Evolutionary conservation across 2,113 vertebrate species (phyloP).

Genomic region (Ia io): DNA sequence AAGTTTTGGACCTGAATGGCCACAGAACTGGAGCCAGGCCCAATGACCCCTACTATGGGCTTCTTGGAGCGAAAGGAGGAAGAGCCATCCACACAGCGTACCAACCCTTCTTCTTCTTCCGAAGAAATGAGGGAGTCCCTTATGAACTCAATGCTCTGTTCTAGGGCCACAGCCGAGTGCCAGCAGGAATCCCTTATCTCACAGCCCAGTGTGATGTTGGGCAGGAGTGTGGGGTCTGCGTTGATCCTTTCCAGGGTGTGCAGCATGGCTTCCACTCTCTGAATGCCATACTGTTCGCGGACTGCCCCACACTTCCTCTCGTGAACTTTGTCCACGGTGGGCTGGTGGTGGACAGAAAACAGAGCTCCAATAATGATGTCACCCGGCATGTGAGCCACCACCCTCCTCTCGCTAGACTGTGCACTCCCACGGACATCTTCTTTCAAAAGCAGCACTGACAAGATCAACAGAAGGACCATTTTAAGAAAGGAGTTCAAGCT

Average conservation of each 20-base stretch:
- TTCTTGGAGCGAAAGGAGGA: constrained; percentile 94
- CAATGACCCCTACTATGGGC: constrained; percentile 97
- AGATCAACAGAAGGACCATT: constrained; percentile 88
- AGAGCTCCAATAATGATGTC: constrained; percentile 98
- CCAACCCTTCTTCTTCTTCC: constrained; percentile 92
- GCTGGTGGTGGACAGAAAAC: constrained; percentile 98
- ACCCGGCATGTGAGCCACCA: constrained; percentile 95
- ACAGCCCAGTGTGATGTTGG: constrained; percentile 95
- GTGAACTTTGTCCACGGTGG: constrained; percentile 96
- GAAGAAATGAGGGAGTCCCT: constrained; percentile 96
- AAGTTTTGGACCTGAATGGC: constrained; percentile 99
- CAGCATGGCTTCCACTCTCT: constrained; percentile 98
- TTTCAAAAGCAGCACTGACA: constrained; percentile 83
- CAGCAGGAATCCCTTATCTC: constrained; percentile 99
- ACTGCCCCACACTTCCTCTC: constrained; percentile 97
- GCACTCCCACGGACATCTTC: constrained; percentile 85
- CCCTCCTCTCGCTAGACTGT: constrained; percentile 92
- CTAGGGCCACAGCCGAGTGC: constrained; percentile 97
- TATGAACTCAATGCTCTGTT: constrained; percentile 99
- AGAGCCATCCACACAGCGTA: constrained; percentile 90
- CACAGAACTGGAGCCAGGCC: constrained; percentile 97
- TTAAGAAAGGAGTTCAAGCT: constrained; percentile 84
- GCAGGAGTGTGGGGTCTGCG: constrained; percentile 89
- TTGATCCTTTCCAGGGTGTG: constrained; percentile 97
- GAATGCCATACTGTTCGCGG: constrained; percentile 98